These are phyloP conservation scores for Agrilus cyanescens DNA, from an alignment of 2,888 invertebrate genomes.

Conservation along the genomic window DNA sequence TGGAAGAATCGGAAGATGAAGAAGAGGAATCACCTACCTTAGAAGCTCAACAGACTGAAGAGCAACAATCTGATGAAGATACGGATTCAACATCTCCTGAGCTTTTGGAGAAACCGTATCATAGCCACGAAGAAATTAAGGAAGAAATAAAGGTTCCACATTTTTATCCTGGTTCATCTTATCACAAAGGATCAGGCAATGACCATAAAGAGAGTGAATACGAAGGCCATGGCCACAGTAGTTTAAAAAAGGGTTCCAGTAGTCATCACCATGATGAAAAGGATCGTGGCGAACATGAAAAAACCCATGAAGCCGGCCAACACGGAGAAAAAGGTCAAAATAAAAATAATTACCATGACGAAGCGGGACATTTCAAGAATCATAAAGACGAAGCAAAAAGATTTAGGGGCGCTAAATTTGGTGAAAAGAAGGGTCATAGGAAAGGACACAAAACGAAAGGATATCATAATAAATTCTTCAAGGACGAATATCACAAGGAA, in stretches of 20 bases:
- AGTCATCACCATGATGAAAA: constrained; percentile 25
- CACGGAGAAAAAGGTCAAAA: constrained; percentile 52
- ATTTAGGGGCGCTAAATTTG: constrained; percentile 55
- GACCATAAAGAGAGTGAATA: neutral
- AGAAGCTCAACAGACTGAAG: too few species aligned
- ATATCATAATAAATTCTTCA: constrained; percentile 67
- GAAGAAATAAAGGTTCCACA: too few species aligned
- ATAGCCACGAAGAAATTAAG: too few species aligned
- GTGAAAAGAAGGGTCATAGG: constrained; percentile 64
- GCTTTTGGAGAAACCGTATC: too few species aligned
- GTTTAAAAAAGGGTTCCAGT: constrained; percentile 9
- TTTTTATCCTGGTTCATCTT: too few species aligned
- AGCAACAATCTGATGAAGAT: too few species aligned
- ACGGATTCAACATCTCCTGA: too few species aligned
- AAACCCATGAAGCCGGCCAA: constrained; percentile 46
- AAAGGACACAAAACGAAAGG: constrained; percentile 68
- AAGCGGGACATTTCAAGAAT: constrained; percentile 48
- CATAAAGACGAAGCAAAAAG: constrained; percentile 58
- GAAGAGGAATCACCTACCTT: too few species aligned
- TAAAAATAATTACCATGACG: constrained; percentile 52
- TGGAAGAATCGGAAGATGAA: too few species aligned
- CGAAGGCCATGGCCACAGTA: neutral
- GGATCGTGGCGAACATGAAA: constrained; percentile 26
- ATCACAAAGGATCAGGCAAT: too few species aligned
- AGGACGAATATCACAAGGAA: constrained; percentile 66